Evolutionary conservation across 2,113 vertebrate species (phyloP).

Genomic region (Lanius collurio): DNA sequence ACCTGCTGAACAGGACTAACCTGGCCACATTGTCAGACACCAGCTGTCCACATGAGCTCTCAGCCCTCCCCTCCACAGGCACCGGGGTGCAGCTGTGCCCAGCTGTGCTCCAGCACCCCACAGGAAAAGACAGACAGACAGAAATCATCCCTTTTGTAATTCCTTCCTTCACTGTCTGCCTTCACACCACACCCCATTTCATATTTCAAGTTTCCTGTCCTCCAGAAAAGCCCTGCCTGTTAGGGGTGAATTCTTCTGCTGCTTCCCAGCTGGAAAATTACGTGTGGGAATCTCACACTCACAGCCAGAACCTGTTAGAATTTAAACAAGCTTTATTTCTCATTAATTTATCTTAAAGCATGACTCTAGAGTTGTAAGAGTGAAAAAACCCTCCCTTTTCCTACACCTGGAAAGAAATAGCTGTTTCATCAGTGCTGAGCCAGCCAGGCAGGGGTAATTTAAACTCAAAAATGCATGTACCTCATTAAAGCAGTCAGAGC

Average conservation of each 20-base stretch:
- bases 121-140: neutral
- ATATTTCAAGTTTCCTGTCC: neutral
- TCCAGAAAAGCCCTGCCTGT: neutral
- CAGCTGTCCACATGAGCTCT: fast-evolving
- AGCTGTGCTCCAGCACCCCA: neutral
- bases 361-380: neutral
- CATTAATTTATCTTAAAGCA: neutral
- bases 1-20: fast-evolving
- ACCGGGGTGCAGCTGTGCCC: neutral
- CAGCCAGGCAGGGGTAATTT: neutral
- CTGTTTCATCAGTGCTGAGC: neutral
- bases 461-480: neutral
- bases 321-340: neutral
- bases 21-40: neutral
- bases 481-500: neutral
- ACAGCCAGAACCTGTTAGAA: neutral
- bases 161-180: neutral
- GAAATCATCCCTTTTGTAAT: neutral
- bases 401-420: neutral
- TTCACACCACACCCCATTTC: neutral
- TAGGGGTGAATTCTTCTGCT: neutral
- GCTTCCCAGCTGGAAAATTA: neutral
- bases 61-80: neutral
- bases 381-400: neutral
- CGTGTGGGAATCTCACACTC: neutral